Conservation (phyloP, 2,888 invertebrate genomes). For the Drosophila ustulata region DNA sequence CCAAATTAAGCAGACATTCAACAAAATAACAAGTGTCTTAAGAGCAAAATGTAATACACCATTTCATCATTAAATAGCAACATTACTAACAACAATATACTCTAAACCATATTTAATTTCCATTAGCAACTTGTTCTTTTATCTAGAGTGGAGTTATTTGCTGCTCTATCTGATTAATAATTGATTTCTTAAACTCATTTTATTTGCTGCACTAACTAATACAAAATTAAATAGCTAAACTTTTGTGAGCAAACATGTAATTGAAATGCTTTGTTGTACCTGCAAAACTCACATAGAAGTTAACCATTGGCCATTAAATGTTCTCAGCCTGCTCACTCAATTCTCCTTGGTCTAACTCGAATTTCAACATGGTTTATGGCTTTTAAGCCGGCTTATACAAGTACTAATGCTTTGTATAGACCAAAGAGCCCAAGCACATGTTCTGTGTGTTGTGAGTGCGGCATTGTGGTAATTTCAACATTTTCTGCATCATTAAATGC, state of each 20-base stretch:
- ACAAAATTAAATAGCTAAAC: slow-evolving; percentile 1
- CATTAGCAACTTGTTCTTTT: neutral
- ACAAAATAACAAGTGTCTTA: no score
- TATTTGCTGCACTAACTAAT: neutral
- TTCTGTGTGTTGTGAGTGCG: slow-evolving; percentile 12
- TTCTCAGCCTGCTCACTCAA: neutral
- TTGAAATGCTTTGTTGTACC: neutral
- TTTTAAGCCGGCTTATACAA: slow-evolving; percentile 57
- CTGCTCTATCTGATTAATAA: neutral
- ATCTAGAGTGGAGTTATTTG: neutral
- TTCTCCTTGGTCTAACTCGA: slow-evolving; percentile 6
- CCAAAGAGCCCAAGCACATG: slow-evolving; percentile 28
- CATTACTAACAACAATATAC: no score
- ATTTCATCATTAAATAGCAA: no score
- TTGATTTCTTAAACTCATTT: neutral
- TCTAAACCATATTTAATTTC: neutral
- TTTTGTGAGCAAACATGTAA: neutral
- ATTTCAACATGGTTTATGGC: slow-evolving; percentile 49
- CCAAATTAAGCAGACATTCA: no score
- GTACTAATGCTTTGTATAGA: slow-evolving; percentile 44
- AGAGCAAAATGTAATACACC: no score
- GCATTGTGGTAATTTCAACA: slow-evolving; percentile 46
- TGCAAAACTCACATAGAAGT: neutral
- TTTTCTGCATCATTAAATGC: slow-evolving; percentile 64
- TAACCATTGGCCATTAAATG: neutral